Percentiles rank a stretch among this genome's conserved stretches.
Conservation (phyloP, 2,797 vertebrate genomes). For the Cyprinodon diabolis region DNA sequence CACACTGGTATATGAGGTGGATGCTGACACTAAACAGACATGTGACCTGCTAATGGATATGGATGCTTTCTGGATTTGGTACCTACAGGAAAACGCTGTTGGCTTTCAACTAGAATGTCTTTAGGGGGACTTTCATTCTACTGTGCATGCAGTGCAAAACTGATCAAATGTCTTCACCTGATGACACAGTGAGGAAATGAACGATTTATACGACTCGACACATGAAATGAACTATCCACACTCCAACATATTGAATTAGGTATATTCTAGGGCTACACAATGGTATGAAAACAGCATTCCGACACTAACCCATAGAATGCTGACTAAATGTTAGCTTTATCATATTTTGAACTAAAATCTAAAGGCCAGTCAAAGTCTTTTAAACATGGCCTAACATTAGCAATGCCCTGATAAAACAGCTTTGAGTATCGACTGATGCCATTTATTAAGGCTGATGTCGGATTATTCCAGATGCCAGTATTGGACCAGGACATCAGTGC, state of each 20-base stretch:
- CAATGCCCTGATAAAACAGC: too few relatives aligned
- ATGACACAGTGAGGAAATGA: conserved; percentile 6
- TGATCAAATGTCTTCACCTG: conserved; percentile 1
- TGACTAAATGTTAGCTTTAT: neutral
- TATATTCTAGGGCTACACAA: neutral
- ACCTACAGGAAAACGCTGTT: neutral
- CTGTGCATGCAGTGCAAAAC: neutral
- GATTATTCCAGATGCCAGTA: too few relatives aligned
- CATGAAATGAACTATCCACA: conserved; percentile 23
- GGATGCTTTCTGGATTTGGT: neutral
- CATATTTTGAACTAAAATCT: neutral
- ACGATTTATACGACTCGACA: conserved; percentile 22
- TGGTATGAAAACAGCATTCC: neutral
- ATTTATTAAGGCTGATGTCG: too few relatives aligned
- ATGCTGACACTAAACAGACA: neutral
- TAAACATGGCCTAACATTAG: neutral
- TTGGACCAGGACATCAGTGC: too few relatives aligned
- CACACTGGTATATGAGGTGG: too few relatives aligned
- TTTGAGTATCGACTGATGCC: too few relatives aligned
- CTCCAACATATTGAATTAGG: conserved; percentile 1
- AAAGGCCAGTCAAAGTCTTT: neutral
- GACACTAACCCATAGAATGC: neutral
- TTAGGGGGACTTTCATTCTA: neutral
- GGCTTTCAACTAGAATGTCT: neutral
- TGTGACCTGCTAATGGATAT: neutral